Evolutionary conservation across 1,140 invertebrate genomes (phyloP).

Genomic region (Caenorhabditis brenneri): DNA sequence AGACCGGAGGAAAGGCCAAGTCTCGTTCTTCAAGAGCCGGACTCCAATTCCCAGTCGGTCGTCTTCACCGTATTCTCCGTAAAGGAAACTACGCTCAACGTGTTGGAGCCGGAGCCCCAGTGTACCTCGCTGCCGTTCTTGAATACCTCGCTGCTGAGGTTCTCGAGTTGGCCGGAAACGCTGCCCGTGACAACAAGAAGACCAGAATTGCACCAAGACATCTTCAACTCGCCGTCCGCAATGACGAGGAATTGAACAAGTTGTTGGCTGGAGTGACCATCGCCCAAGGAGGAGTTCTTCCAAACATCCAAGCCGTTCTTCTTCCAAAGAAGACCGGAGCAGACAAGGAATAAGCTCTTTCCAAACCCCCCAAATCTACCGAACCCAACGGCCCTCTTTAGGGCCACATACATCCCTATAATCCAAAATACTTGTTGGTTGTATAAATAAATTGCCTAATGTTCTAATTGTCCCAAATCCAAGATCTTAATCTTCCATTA

Average conservation of each 20-base stretch:
- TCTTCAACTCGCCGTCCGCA: conserved; percentile 81
- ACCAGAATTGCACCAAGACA: conserved; percentile 82
- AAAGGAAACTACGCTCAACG: conserved; percentile 78
- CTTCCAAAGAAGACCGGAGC: conserved; percentile 76
- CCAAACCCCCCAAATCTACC: not conserved
- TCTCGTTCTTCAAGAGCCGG: conserved; percentile 71
- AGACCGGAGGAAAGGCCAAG: conserved; percentile 54
- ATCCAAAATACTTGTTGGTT: not conserved
- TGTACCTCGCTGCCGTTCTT: conserved; percentile 78
- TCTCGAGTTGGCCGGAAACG: conserved; percentile 77
- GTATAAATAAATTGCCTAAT: not conserved
- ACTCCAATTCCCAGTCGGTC: conserved; percentile 72
- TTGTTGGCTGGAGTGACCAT: conserved; percentile 82
- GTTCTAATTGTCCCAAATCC: not conserved
- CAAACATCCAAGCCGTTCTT: conserved; percentile 80
- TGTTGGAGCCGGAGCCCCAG: conserved; percentile 77
- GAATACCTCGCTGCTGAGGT: conserved; percentile 78
- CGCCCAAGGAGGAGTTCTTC: conserved; percentile 83
- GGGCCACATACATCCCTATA: not conserved
- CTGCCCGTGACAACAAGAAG: conserved; percentile 75
- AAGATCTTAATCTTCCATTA: too few species aligned
- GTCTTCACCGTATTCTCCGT: conserved; percentile 72
- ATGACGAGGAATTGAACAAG: conserved; percentile 84
- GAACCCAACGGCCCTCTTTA: conserved; percentile 26
- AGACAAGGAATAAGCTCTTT: conserved; percentile 19